A percentile compares a stretch with the other conserved stretches of the same genome.
Conservation (phyloP, 2,888 invertebrate species). For the Melangyna quadrimaculata region DNA sequence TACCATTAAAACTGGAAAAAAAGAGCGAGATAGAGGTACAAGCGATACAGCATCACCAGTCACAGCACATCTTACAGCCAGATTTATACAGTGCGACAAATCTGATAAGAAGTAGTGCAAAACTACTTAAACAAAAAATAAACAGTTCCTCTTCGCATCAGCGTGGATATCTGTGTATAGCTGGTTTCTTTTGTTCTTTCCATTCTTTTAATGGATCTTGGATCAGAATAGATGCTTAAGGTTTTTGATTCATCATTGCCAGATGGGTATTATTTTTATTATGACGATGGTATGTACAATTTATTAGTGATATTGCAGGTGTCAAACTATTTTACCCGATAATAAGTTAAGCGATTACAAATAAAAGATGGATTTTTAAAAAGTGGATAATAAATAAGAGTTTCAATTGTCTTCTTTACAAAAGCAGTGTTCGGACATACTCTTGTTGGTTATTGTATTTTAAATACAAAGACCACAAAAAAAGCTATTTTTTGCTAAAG, state of each 20-base stretch:
- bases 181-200: conserved; percentile 58
- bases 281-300: too few species aligned
- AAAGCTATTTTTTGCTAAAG: too few species aligned
- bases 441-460: too few species aligned
- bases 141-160: conserved; percentile 30
- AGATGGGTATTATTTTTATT: neutral
- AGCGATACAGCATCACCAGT: neutral
- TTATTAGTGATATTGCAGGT: too few species aligned
- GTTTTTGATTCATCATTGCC: neutral
- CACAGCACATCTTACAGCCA: conserved; percentile 15
- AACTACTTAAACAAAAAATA: conserved; percentile 50
- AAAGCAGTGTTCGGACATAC: too few species aligned
- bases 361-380: too few species aligned
- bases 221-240: neutral
- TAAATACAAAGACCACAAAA: too few species aligned
- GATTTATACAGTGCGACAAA: conserved; percentile 68
- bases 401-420: too few species aligned
- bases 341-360: too few species aligned
- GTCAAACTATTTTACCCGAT: too few species aligned
- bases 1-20: conserved; percentile 11
- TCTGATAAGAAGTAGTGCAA: conserved; percentile 69
- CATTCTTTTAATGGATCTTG: conserved; percentile 64
- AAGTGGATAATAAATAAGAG: too few species aligned
- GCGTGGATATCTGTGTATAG: conserved; percentile 30
- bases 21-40: neutral